A percentile compares a stretch with the other conserved stretches of the same genome.
phyloP scores from a whole-genome alignment of 2,113 vertebrate genomes.

The Oryzias melastigma region DNA sequence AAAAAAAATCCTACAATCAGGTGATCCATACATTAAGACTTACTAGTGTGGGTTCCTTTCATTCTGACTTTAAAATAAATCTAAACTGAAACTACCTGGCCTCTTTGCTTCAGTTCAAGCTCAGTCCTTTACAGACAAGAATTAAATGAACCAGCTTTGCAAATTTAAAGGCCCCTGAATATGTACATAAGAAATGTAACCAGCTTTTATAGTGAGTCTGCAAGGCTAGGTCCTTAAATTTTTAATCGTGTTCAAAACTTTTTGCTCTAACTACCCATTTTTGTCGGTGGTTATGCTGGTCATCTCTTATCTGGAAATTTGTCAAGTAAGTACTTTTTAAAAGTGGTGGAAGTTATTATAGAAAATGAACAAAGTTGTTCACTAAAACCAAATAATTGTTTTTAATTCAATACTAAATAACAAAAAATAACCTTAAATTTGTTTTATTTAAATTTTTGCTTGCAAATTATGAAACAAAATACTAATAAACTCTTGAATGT shows the following conservation, averaged over 20 bases:
- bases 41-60: conserved; percentile 11
- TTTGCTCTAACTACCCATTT: neutral
- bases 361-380: too few relatives aligned
- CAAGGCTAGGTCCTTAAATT: neutral
- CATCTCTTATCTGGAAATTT: too few relatives aligned
- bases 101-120: conserved; percentile 4
- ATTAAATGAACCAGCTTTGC: neutral
- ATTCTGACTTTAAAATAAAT: conserved; percentile 18
- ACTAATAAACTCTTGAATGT: too few relatives aligned
- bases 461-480: too few relatives aligned
- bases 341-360: too few relatives aligned
- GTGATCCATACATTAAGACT: conserved; percentile 34
- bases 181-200: neutral
- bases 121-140: neutral
- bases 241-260: conserved; percentile 2
- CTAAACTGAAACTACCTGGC: conserved; percentile 22
- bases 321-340: too few relatives aligned
- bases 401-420: too few relatives aligned
- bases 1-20: conserved; percentile 12
- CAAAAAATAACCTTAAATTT: too few relatives aligned
- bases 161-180: neutral
- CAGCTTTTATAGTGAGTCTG: neutral
- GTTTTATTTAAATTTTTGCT: too few relatives aligned
- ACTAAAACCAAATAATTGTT: too few relatives aligned
- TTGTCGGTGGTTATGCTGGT: neutral